Base-by-base conservation (phyloP, 2,113 vertebrate genomes). In the Embiotoca jacksoni region DNA sequence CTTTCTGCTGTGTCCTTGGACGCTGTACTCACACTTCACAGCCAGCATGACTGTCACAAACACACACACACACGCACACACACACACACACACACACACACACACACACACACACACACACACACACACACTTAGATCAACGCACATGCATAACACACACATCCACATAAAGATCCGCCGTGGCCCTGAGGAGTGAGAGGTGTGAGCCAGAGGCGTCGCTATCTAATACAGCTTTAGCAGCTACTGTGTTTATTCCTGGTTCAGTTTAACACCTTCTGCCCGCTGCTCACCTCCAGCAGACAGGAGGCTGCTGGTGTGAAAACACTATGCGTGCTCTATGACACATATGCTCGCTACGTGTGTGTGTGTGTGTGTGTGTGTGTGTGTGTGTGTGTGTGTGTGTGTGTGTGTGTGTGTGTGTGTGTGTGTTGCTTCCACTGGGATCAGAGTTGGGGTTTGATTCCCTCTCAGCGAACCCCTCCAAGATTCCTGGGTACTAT, bases 1-100 rank as follows among this genome's bases (percentile, higher is more conserved):
- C 61, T 58, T 57, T 77, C 75, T 78, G 61, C 63, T 75, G 58
- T 80, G 89, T 86, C 87, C 89, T 91, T 91, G 81, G 81, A 85
- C 69, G 31, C 66, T 64, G 57, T 55, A 63, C 78, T 85, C 78
- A 78, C 65, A 58, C 72, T 81, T 52, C 47, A 61, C 63, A 80
- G 67, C 69, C 76, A 73, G 55, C 3, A 23, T 33, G 35, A 75
- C 59, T 39, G 50, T 16, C 55, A 61, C 53, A 69, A 3, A 13
- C 37, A 53, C 8, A 56, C 3, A 3, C 16, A 47, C 8, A 6
- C 9, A 41, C 32, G 36, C 41, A 50, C 54, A 35, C 5, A 5
- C 16, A 3, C 5, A 16, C 54, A 46, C 23, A n/a, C 58, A 32
- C 11, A 30, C 50, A 73, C 55, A 50, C 37, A 67, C 10, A 47